Evolutionary conservation across 2,797 vertebrate species (phyloP).

Genomic region (Huso huso): DNA sequence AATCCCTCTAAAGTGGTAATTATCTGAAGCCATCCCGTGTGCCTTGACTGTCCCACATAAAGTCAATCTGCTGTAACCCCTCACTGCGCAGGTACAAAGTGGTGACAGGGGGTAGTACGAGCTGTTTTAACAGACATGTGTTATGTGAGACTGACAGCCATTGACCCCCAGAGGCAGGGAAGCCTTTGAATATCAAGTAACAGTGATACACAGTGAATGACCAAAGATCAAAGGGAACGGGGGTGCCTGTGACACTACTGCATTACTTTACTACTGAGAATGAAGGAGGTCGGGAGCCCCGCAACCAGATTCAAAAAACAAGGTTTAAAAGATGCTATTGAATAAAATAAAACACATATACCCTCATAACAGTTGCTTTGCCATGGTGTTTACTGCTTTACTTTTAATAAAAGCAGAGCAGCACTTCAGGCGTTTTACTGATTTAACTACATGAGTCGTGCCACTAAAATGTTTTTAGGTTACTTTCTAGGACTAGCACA

Average conservation of each 20-base stretch:
- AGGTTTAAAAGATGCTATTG: too few species aligned
- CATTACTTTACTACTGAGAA: slow-evolving; percentile 34
- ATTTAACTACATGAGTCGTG: too few species aligned
- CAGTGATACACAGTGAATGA: slow-evolving; percentile 34
- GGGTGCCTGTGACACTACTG: slow-evolving; percentile 31
- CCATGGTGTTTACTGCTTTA: too few species aligned
- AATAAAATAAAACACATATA: too few species aligned
- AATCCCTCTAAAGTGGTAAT: slow-evolving; percentile 15
- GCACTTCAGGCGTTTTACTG: too few species aligned
- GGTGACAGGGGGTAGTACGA: not conserved
- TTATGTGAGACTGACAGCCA: slow-evolving; percentile 24
- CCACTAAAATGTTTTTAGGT: too few species aligned
- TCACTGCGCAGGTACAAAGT: not conserved
- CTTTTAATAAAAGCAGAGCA: too few species aligned
- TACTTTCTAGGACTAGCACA: too few species aligned
- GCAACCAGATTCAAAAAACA: too few species aligned
- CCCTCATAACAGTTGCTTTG: too few species aligned
- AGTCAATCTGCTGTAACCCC: slow-evolving; percentile 18
- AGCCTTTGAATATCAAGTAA: slow-evolving; percentile 51
- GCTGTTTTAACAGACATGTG: not conserved
- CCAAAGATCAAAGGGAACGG: slow-evolving; percentile 27
- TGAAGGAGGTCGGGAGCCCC: slow-evolving; percentile 21
- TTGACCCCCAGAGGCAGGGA: slow-evolving; percentile 33
- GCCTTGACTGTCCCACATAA: too few species aligned
- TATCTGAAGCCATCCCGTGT: slow-evolving; percentile 2